A percentile compares a stretch with the other conserved stretches of the same genome.
phyloP scores from a whole-genome alignment of 2,888 invertebrate species.

The Dioctria rufipes region DNA sequence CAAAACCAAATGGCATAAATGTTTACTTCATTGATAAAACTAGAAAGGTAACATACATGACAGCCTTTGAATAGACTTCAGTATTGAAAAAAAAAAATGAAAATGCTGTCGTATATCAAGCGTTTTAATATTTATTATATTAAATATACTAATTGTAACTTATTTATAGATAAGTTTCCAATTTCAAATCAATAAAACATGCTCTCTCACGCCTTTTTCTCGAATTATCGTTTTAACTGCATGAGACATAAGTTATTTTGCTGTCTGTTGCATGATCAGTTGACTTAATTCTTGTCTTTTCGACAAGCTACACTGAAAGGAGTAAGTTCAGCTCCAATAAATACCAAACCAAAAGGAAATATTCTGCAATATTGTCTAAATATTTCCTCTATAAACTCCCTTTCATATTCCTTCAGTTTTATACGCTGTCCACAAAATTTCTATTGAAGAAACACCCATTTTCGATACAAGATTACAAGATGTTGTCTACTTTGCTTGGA shows the following conservation, averaged over 20 bases:
- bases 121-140: no score
- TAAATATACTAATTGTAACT: no score
- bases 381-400: conserved; percentile 82
- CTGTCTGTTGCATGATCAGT: conserved; percentile 70
- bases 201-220: conserved; percentile 82
- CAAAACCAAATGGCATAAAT: no score
- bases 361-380: conserved; percentile 85
- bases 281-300: no score
- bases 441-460: no score
- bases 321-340: conserved; percentile 66
- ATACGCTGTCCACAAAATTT: conserved; percentile 76
- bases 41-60: no score
- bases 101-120: no score
- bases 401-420: conserved; percentile 75
- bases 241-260: conserved; percentile 72
- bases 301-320: conserved; percentile 85
- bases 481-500: conserved; percentile 96
- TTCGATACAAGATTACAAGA: no score
- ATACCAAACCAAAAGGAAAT: conserved; percentile 94
- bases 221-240: conserved; percentile 76
- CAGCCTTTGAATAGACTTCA: no score
- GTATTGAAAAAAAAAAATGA: no score
- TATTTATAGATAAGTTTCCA: no score
- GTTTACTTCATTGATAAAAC: no score
- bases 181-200: conserved; percentile 60